Percentiles rank a stretch among this genome's conserved stretches.
These are phyloP conservation scores for Porites divaricata DNA, from an alignment of 92 coral and sea anemone genomes.

Conservation along the genomic window DNA sequence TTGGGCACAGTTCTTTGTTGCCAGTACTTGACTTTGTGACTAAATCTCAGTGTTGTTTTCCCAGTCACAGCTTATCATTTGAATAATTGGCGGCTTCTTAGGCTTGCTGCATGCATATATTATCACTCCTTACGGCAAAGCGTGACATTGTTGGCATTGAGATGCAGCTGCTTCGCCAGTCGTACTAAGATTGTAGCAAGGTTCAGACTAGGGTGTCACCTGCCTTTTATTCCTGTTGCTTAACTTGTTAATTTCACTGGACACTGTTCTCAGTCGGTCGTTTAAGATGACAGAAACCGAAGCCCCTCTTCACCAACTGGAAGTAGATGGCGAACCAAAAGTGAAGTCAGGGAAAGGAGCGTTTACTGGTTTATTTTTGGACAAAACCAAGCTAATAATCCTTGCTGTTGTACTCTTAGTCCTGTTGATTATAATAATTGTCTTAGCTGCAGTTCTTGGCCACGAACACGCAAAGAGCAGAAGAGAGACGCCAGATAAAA, in stretches of 20 bases:
- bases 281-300: not conserved
- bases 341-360: conserved; percentile 26
- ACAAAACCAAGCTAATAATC: conserved; percentile 51
- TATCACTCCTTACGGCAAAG: no score
- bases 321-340: conserved; percentile 17
- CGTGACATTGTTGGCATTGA: no score
- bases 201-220: no score
- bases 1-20: not conserved
- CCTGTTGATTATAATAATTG: conserved; percentile 56
- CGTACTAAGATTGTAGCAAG: no score
- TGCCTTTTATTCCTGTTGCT: no score
- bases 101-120: no score
- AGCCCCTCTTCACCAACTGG: conserved; percentile 14
- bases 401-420: conserved; percentile 36
- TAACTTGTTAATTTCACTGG: no score
- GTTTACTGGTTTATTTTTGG: conserved; percentile 36
- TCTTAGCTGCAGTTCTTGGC: conserved; percentile 63
- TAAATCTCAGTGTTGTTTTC: not conserved
- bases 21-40: conserved; percentile 4
- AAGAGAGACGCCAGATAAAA: conserved; percentile 2
- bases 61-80: not conserved
- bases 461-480: conserved; percentile 43
- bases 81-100: no score
- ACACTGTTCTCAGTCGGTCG: no score
- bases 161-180: no score